Base-by-base conservation (phyloP, 64 coral and sea anemone species). In the Hydrozoanthus tunicans region DNA sequence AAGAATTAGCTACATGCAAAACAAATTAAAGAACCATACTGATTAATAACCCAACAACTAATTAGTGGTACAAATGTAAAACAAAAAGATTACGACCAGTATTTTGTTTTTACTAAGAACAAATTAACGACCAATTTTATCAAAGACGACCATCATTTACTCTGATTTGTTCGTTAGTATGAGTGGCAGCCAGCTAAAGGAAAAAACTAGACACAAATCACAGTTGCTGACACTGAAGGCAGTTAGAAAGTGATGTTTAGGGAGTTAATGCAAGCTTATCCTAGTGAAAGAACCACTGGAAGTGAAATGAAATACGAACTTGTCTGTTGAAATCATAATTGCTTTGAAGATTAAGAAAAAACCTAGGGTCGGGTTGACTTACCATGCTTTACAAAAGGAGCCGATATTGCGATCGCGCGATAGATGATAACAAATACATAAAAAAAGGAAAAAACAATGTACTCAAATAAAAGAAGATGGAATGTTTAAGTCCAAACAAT, bases 401-500 rank as follows among this genome's bases (percentile, higher is more conserved):
- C 68, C n/a, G 26, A 26, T 26, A 25, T 20, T 17, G 20, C 32
- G 32, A 43, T 43, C 32, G 32, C 32, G 9, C 13, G n/a, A 81
- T 6, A 9, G 43, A 64, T 64, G 6, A 66, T 14, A 65, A 65
- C 80, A 82, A 82, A 82, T 52, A 1, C 0, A 63, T 64, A 7
- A 43, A 79, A 60, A 25, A 59, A 20, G 20, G 15, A 2, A 14
- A 14, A 53, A 32, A 5, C 6, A 64, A 43, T 53, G 6, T 6
- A 6, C 25, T 64, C 59, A 64, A 64, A 82, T 64, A 64, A 9
- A 51, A 63, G 2, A 65, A 63, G 27, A 65, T 65, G 58, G 61
- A 82, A 65, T 82, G 80, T 64, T 4, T 11, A 74, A 71, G 51
- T 74, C 51, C 12, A 82, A 63, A 65, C 80, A 82, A 82, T 64